Percentiles rank a stretch among this genome's conserved stretches.
Conservation (phyloP, 2,797 vertebrate genomes). For the Hippoglossus hippoglossus region DNA sequence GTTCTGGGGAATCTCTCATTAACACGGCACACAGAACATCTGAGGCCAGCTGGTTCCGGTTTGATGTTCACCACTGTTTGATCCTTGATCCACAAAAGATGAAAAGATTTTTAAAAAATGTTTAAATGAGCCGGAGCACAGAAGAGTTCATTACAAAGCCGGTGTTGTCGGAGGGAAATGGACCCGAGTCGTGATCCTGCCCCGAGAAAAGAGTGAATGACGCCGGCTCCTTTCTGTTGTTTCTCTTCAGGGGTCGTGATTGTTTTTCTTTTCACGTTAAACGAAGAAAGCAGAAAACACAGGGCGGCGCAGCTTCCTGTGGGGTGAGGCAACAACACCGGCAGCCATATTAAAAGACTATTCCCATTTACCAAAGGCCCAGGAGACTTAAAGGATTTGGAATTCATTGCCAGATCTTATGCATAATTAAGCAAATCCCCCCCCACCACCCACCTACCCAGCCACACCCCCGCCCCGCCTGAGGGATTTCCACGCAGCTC, state of each 20-base stretch:
- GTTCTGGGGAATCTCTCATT: constrained; percentile 38
- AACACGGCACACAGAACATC: constrained; percentile 33
- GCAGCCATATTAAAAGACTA: constrained; percentile 62
- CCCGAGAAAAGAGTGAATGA: constrained; percentile 12
- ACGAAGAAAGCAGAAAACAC: constrained; percentile 25
- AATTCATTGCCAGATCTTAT: constrained; percentile 75
- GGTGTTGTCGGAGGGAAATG: constrained; percentile 17
- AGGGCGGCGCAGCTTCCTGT: constrained; percentile 10
- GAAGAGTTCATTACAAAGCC: constrained; percentile 23
- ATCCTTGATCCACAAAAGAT: constrained; percentile 44
- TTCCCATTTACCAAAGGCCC: constrained; percentile 66
- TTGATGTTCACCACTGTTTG: constrained; percentile 46
- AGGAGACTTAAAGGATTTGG: constrained; percentile 70
- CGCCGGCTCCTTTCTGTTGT: constrained; percentile 19
- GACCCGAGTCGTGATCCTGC: constrained; percentile 6
- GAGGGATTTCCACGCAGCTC: constrained; percentile 65
- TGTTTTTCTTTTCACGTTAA: constrained; percentile 40
- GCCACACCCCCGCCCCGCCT: constrained; percentile 40
- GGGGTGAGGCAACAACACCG: constrained; percentile 27
- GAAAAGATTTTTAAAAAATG: constrained; percentile 16
- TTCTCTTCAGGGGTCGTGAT: constrained; percentile 2
- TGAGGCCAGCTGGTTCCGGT: constrained; percentile 33
- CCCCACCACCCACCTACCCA: constrained; percentile 10
- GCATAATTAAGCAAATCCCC: constrained; percentile 78
- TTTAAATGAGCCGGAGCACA: constrained; percentile 6